Conservation (phyloP, 2,113 vertebrate genomes). For the Chaetura pelagica region DNA sequence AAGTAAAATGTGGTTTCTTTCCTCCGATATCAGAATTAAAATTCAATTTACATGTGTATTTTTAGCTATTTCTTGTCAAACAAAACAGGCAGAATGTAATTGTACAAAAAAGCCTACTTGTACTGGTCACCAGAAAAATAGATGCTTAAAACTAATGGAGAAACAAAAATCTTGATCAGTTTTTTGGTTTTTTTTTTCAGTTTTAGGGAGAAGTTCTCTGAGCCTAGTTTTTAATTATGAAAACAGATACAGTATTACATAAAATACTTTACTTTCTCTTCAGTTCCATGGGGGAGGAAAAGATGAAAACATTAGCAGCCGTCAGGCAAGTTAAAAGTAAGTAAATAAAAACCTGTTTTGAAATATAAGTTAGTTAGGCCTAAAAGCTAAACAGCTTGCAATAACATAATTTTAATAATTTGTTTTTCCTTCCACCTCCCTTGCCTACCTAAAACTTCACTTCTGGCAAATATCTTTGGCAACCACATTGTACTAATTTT, state of each 20-base stretch:
- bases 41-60: not conserved
- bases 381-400: not conserved
- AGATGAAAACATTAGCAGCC: not conserved
- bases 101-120: not conserved
- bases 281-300: not conserved
- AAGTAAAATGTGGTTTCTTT: not conserved
- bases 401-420: not conserved
- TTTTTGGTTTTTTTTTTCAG: not conserved
- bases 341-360: not conserved
- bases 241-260: not conserved
- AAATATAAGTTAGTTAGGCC: not conserved
- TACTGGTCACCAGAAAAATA: not conserved
- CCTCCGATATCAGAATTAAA: not conserved
- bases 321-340: not conserved
- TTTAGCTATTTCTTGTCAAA: not conserved
- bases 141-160: not conserved
- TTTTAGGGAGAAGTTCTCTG: not conserved
- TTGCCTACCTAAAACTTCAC: not conserved
- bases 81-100: not conserved
- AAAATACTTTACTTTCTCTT: not conserved
- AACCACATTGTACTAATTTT: not conserved
- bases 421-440: not conserved
- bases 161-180: not conserved
- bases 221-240: not conserved
- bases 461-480: not conserved